A percentile compares a stretch with the other conserved stretches of the same genome.
Evolutionary conservation across 2,113 vertebrate genomes (phyloP).

Genomic region (Scomber colias): DNA sequence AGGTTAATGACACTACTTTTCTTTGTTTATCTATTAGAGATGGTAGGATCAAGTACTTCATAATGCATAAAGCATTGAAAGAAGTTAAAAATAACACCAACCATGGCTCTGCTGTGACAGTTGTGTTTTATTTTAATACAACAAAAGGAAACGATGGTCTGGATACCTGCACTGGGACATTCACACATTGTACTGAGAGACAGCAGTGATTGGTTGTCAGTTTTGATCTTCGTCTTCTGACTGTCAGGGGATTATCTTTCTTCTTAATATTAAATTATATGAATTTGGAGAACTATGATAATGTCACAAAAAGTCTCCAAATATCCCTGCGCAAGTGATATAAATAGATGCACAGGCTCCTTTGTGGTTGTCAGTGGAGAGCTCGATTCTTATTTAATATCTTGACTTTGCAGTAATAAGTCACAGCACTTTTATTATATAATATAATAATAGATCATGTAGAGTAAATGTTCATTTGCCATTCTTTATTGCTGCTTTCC

Average conservation of each 20-base stretch:
- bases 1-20: background rate
- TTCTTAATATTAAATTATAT: slow-evolving; percentile 12
- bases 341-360: slow-evolving; percentile 28
- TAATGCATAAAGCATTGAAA: slow-evolving; percentile 14
- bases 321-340: slow-evolving; percentile 9
- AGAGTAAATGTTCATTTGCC: background rate
- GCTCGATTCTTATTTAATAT: slow-evolving; percentile 1
- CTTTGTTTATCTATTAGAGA: background rate
- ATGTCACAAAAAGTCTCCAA: slow-evolving; percentile 26
- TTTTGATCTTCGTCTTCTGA: slow-evolving; percentile 13
- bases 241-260: background rate
- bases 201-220: slow-evolving; percentile 26
- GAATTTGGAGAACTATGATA: slow-evolving; percentile 17
- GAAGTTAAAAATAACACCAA: slow-evolving; percentile 52
- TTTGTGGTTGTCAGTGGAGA: background rate
- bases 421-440: background rate
- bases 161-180: background rate
- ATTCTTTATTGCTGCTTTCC: background rate
- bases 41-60: background rate
- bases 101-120: slow-evolving; percentile 6
- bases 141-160: background rate
- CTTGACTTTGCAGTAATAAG: background rate
- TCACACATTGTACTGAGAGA: slow-evolving; percentile 3
- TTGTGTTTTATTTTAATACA: slow-evolving; percentile 53
- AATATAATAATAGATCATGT: background rate